These are phyloP conservation scores for Hyles vespertilio DNA, from an alignment of 1,140 invertebrate species.

Conservation along the genomic window DNA sequence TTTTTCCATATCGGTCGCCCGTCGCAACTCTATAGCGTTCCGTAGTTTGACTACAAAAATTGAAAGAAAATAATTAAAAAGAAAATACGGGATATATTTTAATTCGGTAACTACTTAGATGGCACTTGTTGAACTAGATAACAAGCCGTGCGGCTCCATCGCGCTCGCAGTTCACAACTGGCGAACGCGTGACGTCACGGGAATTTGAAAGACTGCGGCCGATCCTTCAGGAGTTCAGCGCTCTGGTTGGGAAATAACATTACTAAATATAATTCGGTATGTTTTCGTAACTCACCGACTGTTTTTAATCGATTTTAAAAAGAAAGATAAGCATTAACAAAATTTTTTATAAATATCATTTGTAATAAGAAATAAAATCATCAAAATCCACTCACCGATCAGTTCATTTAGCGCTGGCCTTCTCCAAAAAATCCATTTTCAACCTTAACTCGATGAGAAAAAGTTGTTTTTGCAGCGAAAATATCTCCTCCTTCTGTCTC, in stretches of 20 bases:
- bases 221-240: conserved; percentile 2
- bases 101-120: conserved; percentile 12
- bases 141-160: background rate
- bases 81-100: background rate
- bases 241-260: background rate
- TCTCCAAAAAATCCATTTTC: conserved; percentile 75
- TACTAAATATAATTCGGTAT: too few relatives aligned
- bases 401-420: conserved; percentile 67
- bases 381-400: background rate
- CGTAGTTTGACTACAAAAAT: too few relatives aligned
- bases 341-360: background rate
- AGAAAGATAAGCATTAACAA: background rate
- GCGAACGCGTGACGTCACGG: conserved; percentile 7
- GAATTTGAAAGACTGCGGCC: background rate
- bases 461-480: conserved; percentile 72
- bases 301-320: background rate
- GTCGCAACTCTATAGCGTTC: too few relatives aligned
- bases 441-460: conserved; percentile 70
- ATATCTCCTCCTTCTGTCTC: conserved; percentile 72
- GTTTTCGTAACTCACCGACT: background rate
- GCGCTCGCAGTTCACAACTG: conserved; percentile 1
- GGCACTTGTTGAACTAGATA: conserved; percentile 12
- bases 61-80: too few relatives aligned
- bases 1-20: too few relatives aligned
- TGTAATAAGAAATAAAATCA: too few relatives aligned